A percentile compares a stretch with the other conserved stretches of the same genome.
Evolutionary conservation across 2,888 invertebrate species (phyloP).

Genomic region (Parascotia fuliginaria): DNA sequence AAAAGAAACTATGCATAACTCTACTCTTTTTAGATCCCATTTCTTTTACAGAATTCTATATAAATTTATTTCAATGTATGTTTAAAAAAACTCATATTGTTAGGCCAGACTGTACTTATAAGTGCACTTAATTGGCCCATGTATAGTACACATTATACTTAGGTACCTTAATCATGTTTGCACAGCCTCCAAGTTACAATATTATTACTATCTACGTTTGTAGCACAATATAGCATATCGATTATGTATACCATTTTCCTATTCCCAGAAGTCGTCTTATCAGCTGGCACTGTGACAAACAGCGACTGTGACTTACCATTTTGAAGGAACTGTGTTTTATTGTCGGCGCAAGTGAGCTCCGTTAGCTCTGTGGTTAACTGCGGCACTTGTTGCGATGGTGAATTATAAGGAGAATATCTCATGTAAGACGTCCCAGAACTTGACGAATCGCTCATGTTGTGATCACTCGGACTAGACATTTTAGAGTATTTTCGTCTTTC

Average conservation of each 20-base stretch:
- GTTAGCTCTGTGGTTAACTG: constrained; percentile 64
- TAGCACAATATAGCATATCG: not conserved
- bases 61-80: no score
- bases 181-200: no score
- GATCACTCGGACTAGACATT: constrained; percentile 61
- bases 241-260: not conserved
- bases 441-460: constrained; percentile 67
- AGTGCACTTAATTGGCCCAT: no score
- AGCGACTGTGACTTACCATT: constrained; percentile 38
- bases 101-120: no score
- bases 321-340: constrained; percentile 29
- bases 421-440: constrained; percentile 61
- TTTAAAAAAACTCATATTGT: no score
- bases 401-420: constrained; percentile 64
- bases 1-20: no score
- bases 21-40: no score
- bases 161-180: no score
- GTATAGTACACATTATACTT: no score
- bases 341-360: constrained; percentile 61
- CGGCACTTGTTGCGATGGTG: constrained; percentile 74
- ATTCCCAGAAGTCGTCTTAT: constrained; percentile 14
- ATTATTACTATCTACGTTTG: not conserved
- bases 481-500: constrained; percentile 1
- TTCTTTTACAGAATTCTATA: no score
- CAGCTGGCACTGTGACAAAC: not conserved